Base-by-base conservation (phyloP, 64 coral and sea anemone species). In the Montipora cactus region DNA sequence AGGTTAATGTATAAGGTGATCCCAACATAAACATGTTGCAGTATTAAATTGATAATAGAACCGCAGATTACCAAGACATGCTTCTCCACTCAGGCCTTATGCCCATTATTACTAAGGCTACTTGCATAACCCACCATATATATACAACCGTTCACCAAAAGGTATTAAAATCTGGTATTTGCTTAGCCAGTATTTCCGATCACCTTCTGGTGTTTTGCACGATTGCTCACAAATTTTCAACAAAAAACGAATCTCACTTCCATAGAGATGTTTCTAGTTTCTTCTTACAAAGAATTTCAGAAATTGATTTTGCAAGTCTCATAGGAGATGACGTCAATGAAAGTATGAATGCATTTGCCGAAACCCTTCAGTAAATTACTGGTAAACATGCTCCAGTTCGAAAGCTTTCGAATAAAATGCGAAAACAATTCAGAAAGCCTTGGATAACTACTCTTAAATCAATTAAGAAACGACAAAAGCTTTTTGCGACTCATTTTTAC, bases 131-230 rank as follows among this genome's bases (percentile, higher is more conserved):
- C 88, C 84, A 93, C 66, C 87, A 94, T 84, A 84, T 94, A 45
- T 95, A 95, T 66, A 95, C 94, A 49, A 95, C 91, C 77, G 83
- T 91, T 67, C 89, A 47, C 13, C 45, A 91, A 78, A 91, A 91
- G 71, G 81, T 79, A 49, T 47, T 86, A 53, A 91, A 91, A 49
- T 47, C 94, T 66, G 94, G 89, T 37, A 91, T 95, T 57, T 91
- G 88, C 25, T 74, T 87, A 79, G 88, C 81, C 52, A 88, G 74
- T 83, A 91, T 95, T 87, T 78, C 93, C n/a, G 81, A 93, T 55
- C 91, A 93, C 61, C 86, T 93, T 62, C 81, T 74, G 4, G 66
- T 93, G 18, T 91, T 95, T 71, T 91, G 92, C 81, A 81, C 89
- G 47, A 48, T 87, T 20, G 48, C 80, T 59, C 57, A 62, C 46